Evolutionary conservation across 2,797 vertebrate genomes (phyloP), one percentile per base, ranked within the genome.

Genomic region (Xiphorhynchus erythropygius): DNA sequence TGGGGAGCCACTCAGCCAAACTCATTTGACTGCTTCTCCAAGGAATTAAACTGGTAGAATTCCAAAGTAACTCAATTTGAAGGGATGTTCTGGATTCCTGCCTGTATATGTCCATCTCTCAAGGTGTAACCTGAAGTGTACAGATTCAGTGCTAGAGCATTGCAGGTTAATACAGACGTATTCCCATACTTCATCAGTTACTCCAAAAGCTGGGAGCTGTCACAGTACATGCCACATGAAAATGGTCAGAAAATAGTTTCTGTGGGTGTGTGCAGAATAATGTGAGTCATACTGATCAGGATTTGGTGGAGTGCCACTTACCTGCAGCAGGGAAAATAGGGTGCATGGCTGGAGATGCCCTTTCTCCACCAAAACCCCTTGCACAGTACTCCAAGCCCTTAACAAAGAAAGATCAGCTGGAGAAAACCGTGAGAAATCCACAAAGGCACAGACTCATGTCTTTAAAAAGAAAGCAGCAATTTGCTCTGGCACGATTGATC

Each of bases 211-310:
- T 79, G 59, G 56, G n/a, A 71, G 46, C 41, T 14, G 2, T 57
- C 59, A 33, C 52, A 55, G n/a, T 39, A 55, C 14, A 41, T 3
- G 9, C 35, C 49, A 50, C 41, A 70, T 35, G 30, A 57, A 85
- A 89, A 77, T 32, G 64, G 76, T 87, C 70, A 94, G 55, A 93
- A 92, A 63, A 87, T 18, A 77, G 49, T 68, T 91, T 89, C 46
- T 71, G 44, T 71, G 64, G 84, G 49, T 39, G 37, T 87, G 44
- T 68, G 33, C 21, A 39, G 56, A 83, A 64, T 74, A 91, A 83
- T 1, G 0, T 77, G 82, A 92, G 41, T 84, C 64, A 56, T 18
- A 39, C 37, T 41, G 41, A 27, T 79, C 56, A 74, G 87, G 67
- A 70, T 60, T 68, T 1, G 0, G n/a, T 77, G 39, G 60, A 74